Base-by-base conservation (phyloP, 2,113 vertebrate genomes). In the Collichthys lucidus region DNA sequence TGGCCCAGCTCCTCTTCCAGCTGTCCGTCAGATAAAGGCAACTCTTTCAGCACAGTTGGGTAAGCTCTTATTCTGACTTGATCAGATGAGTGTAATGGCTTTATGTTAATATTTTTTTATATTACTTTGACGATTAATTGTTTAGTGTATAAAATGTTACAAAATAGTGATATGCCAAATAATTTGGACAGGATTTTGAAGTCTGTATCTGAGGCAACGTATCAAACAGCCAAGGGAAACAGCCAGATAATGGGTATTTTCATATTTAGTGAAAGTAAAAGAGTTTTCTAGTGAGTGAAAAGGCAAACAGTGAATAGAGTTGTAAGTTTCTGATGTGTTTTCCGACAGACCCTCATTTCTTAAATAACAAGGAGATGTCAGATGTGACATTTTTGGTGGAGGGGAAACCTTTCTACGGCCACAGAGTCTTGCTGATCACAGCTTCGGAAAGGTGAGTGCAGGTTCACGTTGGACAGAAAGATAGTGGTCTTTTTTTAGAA, bases 301-400 rank as follows among this genome's bases (percentile, higher is more conserved):
- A 46, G 11, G 11, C 35, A 40, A 9, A 40, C 35, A 8, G 29
- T 70, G 15, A 66, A 62, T 62, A 12, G 15, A 59, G 24, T 68
- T 71, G 22, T 78, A 74, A 84, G 1, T 0, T 67, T 8, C 15
- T 73, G 8, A 7, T 82, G 31, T 29, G 24, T 86, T 56, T 63
- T 61, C 20, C 35, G 17, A 19, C 86, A 99, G 98, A 99, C 85
- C 97, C 98, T 66, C 97, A 98, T 90, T 99, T 99, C 79, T 92
- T 99, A 83, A 99, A 99, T 87, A 99, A 99, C 81, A 96, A 95
- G 73, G 98, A 99, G 78, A 99, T 99, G 98, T 99, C 98, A 0
- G 98, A 99, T 2, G 97, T 99, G 24, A 99, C 96, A 2, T 99
- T 99, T 92, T 59, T 97, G 9, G 96, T 99, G 64, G 98, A 99